A percentile compares a stretch with the other conserved stretches of the same genome.
phyloP scores from a whole-genome alignment of 2,113 vertebrate species.

The Anhinga rufa region DNA sequence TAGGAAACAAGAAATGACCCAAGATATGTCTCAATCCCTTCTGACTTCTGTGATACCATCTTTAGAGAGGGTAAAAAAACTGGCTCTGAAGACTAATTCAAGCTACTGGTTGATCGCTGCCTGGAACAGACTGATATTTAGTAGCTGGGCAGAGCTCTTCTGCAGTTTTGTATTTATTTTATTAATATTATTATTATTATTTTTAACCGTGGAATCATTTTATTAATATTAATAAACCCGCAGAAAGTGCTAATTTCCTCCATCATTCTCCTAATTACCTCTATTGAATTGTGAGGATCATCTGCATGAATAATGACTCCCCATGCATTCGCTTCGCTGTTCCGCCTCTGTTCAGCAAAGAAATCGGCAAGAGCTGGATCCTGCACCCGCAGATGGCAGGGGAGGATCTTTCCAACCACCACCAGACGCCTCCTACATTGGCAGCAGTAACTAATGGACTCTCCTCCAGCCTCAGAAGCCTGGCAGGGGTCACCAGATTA shows the following conservation, averaged over 20 bases:
- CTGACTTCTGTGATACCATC: background rate
- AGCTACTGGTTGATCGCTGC: background rate
- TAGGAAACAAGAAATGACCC: background rate
- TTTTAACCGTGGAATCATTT: conserved; percentile 63
- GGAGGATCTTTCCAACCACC: background rate
- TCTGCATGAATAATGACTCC: conserved; percentile 77
- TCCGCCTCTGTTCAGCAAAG: background rate
- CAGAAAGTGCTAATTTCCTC: conserved; percentile 78
- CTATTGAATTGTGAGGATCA: conserved; percentile 75
- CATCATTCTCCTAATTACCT: conserved; percentile 79
- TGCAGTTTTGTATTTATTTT: conserved; percentile 32
- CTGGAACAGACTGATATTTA: background rate
- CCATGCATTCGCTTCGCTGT: conserved; percentile 6
- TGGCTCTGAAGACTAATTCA: background rate
- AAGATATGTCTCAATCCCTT: background rate
- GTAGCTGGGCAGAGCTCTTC: conserved; percentile 1
- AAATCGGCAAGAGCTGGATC: background rate
- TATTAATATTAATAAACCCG: conserved; percentile 82
- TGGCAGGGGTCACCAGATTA: background rate
- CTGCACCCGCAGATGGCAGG: background rate
- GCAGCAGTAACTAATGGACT: fast-evolving
- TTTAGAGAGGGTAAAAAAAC: background rate
- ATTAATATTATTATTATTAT: conserved; percentile 63
- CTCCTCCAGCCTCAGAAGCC: background rate
- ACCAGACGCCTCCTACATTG: background rate